Percentiles rank a stretch among this genome's conserved stretches.
These are phyloP conservation scores for Elephantulus edwardii DNA, from an alignment of 2,113 vertebrate species.

Conservation along the genomic window DNA sequence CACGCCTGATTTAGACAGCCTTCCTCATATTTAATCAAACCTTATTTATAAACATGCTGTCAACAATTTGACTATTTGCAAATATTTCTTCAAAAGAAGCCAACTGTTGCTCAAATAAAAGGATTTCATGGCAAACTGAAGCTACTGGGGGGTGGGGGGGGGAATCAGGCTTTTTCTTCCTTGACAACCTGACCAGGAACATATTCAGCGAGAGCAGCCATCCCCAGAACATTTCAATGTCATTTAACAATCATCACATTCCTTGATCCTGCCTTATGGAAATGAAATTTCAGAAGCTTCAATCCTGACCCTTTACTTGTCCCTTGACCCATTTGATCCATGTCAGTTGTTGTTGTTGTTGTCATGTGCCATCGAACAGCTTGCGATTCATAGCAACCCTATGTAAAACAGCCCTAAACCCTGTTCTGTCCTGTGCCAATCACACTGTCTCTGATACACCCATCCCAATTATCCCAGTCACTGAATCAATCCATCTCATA, in stretches of 20 bases:
- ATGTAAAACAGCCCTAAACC: too few relatives aligned
- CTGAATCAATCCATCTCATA: too few relatives aligned
- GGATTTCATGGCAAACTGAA: constrained; percentile 38
- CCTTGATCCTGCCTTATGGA: not conserved
- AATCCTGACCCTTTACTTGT: not conserved
- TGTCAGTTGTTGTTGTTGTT: too few relatives aligned
- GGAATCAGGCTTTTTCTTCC: not conserved
- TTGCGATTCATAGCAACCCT: too few relatives aligned
- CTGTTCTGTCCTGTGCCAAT: too few relatives aligned
- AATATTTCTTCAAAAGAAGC: constrained; percentile 45
- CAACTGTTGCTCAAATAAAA: constrained; percentile 52
- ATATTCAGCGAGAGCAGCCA: not conserved
- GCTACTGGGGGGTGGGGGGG: constrained; percentile 31
- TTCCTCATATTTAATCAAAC: constrained; percentile 28
- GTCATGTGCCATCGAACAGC: too few relatives aligned
- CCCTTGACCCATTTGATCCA: not conserved
- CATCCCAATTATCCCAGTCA: too few relatives aligned
- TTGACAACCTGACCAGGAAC: not conserved
- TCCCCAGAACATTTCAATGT: not conserved
- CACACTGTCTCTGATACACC: too few relatives aligned
- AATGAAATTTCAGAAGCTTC: constrained; percentile 27
- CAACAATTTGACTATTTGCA: constrained; percentile 57
- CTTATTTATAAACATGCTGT: constrained; percentile 53
- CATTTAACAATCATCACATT: not conserved
- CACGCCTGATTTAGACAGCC: not conserved